Evolutionary conservation across 2,888 invertebrate genomes (phyloP), one percentile per base, ranked within the genome.

Genomic region (Acrobasis repandana): DNA sequence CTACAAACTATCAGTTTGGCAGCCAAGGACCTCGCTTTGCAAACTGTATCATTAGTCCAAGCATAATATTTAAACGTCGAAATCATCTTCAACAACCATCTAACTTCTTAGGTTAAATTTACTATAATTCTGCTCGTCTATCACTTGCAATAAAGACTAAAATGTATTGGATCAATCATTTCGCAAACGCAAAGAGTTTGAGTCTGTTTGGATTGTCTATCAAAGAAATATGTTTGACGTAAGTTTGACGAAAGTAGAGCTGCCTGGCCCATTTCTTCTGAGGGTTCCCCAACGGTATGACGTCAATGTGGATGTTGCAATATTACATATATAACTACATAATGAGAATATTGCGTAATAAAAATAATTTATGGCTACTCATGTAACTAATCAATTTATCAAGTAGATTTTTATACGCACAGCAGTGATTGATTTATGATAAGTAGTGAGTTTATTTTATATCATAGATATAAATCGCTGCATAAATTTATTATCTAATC

Each of bases 211-310:
- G 6, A 6, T 28, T 5, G 28, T 28, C 63, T 67, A 73, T 73
- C 61, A 62, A 69, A 75, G 77, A 72, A 73, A 74, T 73, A 79
- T 71, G 79, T 71, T 77, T 86, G 87, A 87, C 83, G 86, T 77
- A 80, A 77, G 76, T 71, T 72, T 67, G 68, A 71, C 78, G 75
- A 85, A 87, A 85, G 80, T 79, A 72, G 79, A 80, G 74, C 72
- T 85, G 89, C 83, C 72, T 85, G 89, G 83, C 89, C 90, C 83
- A 88, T 86, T 87, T 90, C 80, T 82, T 81, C 77, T 72, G 77
- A 79, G 78, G 72, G 72, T 77, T 75, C 72, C 76, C 74, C 74
- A 73, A 67, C 50, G 65, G 46, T 65, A 67, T 90, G 90, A 91
- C 91, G 91, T 91, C 88, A 88, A 82, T 80, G 70, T 75, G 72